Evolutionary conservation across 2,797 vertebrate species (phyloP).

Genomic region (Tauraco hartlaubi): DNA sequence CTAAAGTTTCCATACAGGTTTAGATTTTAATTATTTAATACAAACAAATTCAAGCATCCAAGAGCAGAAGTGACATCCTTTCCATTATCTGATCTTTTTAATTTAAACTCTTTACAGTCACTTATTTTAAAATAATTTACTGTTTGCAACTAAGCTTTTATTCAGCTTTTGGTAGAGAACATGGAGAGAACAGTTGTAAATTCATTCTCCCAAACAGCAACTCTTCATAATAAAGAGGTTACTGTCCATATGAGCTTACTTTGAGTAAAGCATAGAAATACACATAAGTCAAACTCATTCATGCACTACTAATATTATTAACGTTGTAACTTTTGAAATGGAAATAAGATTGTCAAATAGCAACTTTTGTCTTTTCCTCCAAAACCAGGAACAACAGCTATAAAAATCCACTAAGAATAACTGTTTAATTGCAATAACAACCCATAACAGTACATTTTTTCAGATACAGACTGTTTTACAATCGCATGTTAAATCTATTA

Average conservation of each 20-base stretch:
- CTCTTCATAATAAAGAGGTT: neutral
- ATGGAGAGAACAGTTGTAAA: neutral
- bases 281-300: neutral
- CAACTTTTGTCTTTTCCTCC: neutral
- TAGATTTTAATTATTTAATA: neutral
- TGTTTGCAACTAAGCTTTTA: neutral
- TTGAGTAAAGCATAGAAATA: neutral
- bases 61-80: neutral
- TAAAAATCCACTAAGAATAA: neutral
- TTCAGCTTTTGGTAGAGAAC: neutral
- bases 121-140: neutral
- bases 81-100: neutral
- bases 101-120: neutral
- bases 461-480: neutral
- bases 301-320: neutral
- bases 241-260: neutral
- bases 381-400: neutral
- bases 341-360: neutral
- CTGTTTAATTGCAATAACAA: neutral
- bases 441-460: neutral
- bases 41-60: neutral
- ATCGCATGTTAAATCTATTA: neutral
- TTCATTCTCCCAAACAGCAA: neutral
- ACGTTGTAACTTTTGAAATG: neutral
- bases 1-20: conserved; percentile 21